Percentiles rank a stretch among this genome's conserved stretches.
Conservation (phyloP, 2,113 vertebrate species). For the Pollachius pollachius region DNA sequence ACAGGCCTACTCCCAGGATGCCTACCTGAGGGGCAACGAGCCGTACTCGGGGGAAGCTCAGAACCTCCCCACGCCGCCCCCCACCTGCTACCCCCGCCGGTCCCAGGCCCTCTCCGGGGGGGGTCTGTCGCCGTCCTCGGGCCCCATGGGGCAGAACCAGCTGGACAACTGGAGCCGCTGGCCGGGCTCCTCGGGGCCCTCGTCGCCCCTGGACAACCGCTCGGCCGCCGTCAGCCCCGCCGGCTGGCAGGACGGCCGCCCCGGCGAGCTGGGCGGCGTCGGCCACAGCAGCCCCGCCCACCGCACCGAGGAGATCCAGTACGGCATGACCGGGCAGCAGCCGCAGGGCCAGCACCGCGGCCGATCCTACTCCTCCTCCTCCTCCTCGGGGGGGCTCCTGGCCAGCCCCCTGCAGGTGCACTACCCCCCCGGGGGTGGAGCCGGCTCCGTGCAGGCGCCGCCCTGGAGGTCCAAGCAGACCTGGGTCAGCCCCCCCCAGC, state of each 20-base stretch:
- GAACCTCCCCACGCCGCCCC: constrained; percentile 90
- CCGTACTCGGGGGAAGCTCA: constrained; percentile 86
- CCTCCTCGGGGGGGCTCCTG: constrained; percentile 70
- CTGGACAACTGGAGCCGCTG: constrained; percentile 77
- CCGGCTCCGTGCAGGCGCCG: constrained; percentile 56
- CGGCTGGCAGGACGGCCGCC: constrained; percentile 65
- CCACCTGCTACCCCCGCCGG: constrained; percentile 84
- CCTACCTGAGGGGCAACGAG: constrained; percentile 92
- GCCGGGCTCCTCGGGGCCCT: constrained; percentile 66
- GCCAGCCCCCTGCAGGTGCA: constrained; percentile 68
- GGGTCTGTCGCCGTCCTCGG: constrained; percentile 34
- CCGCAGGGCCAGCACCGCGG: constrained; percentile 66
- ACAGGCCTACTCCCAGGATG: constrained; percentile 95
- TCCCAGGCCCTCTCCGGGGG: constrained; percentile 69
- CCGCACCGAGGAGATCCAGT: constrained; percentile 75
- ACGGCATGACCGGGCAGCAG: constrained; percentile 75
- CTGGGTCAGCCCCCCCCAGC: constrained; percentile 68
- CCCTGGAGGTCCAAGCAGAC: constrained; percentile 46
- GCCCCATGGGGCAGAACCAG: constrained; percentile 70
- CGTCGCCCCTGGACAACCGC: constrained; percentile 71
- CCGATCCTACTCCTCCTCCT: constrained; percentile 72
- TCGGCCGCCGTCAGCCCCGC: constrained; percentile 54
- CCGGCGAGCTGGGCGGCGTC: constrained; percentile 61
- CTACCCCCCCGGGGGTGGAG: constrained; percentile 54
- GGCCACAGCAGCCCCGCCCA: constrained; percentile 76